Evolutionary conservation across 1,140 invertebrate species (phyloP), one percentile per base, ranked within the genome.

Genomic region (Eriocheir sinensis): DNA sequence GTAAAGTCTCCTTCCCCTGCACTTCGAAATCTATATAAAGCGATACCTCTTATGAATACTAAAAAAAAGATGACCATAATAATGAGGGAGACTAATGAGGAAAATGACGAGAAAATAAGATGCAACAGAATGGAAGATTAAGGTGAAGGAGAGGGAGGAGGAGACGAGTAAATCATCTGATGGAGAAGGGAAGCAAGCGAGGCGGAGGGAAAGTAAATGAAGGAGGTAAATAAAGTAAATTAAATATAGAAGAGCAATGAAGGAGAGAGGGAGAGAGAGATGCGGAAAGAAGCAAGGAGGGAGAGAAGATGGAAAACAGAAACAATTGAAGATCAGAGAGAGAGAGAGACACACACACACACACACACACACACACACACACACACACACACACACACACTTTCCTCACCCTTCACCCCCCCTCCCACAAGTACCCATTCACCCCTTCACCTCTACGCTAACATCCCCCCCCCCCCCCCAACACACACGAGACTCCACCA

Each of bases 341-440:
- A 60, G 34, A 38, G 60, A 72, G 30, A 91, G 2, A n/a, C 30
- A 89, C 88, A 89, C 85, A 89, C 41, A 89, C 27, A 88, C 38
- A 88, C 38, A 88, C 32, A 38, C 85, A 88, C 3, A 88, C 40
- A 89, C 0, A 41, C 41, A 89, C 88, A 89, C 36, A 89, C 88
- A 89, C 88, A n/a, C 12, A 89, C 85, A 36, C 36, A 44, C 36
- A n/a, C 88, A 83, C 60, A 72, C 60, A 72, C 60, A 72, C 60
- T 15, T n/a, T 15, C 60, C 12, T n/a, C 12, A 15, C 12, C 60
- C 12, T n/a, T 15, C 60, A 72, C 60, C 12, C 60, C 12, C 60
- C 12, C 60, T 15, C 60, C 12, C 60, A 72, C 60, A 72, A 15
- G n/a, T n/a, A 72, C 60, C n/a, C 60, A 15, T n/a, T 72, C 60